Evolutionary conservation across 2,113 vertebrate genomes (phyloP).

Genomic region (Chlorodrepanis virens): DNA sequence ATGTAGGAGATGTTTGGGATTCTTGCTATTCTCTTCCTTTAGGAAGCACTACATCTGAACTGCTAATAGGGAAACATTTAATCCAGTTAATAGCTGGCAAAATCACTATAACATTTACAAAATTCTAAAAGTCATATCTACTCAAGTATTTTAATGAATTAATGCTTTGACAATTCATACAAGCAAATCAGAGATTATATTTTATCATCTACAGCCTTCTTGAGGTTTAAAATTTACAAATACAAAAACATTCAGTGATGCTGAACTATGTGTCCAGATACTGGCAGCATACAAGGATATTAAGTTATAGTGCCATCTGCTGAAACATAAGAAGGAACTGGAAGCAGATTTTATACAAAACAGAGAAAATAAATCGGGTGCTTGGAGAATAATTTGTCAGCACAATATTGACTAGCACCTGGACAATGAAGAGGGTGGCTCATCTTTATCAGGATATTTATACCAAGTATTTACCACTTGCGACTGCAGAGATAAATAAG

Average conservation of each 20-base stretch:
- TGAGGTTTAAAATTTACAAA: neutral
- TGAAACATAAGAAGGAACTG: constrained; percentile 7
- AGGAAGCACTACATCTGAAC: neutral
- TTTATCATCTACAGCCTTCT: neutral
- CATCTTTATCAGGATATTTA: neutral
- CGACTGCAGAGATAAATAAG: neutral
- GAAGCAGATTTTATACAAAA: neutral
- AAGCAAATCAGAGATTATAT: neutral
- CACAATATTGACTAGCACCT: neutral
- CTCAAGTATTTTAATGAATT: neutral
- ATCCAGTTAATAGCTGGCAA: neutral
- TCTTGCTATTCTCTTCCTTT: neutral
- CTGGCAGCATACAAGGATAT: constrained; percentile 3
- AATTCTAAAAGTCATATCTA: neutral
- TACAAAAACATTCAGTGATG: neutral
- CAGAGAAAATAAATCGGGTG: neutral
- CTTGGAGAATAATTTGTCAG: neutral
- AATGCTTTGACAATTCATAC: neutral
- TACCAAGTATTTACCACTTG: neutral
- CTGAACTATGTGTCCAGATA: neutral
- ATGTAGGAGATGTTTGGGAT: neutral
- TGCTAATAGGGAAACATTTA: neutral
- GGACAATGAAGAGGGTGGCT: neutral
- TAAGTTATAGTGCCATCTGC: constrained; percentile 62
- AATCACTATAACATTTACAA: neutral